Conservation (phyloP, 2,797 vertebrate species). For the Poeciliopsis turneri region DNA sequence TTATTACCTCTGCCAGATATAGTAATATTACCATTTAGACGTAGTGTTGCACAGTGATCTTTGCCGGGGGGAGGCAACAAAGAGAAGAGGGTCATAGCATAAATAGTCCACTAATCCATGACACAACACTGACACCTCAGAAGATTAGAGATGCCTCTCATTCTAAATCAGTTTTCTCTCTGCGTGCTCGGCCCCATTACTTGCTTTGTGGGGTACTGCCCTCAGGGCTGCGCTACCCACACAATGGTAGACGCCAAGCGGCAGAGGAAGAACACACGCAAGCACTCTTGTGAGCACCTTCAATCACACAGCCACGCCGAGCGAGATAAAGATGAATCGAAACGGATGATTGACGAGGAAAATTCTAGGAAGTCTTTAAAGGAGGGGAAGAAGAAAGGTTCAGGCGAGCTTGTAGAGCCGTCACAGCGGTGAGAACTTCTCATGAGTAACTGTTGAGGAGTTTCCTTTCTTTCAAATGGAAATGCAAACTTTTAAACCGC, state of each 20-base stretch:
- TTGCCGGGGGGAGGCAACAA: conserved; percentile 52
- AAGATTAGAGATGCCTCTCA: conserved; percentile 66
- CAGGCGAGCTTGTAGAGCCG: conserved; percentile 40
- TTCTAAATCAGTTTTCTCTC: conserved; percentile 70
- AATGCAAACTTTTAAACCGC: conserved; percentile 41
- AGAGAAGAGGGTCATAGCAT: conserved; percentile 49
- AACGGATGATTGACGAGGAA: conserved; percentile 61
- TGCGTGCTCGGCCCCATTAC: conserved; percentile 76
- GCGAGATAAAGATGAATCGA: conserved; percentile 49
- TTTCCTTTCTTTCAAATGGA: conserved; percentile 46
- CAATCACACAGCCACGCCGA: conserved; percentile 30
- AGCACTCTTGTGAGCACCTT: conserved; percentile 24
- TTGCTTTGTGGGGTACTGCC: conserved; percentile 71
- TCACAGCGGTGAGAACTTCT: conserved; percentile 39
- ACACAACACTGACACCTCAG: conserved; percentile 61
- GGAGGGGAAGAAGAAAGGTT: conserved; percentile 29
- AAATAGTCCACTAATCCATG: conserved; percentile 62
- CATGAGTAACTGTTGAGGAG: conserved; percentile 44
- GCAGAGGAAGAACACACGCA: conserved; percentile 33
- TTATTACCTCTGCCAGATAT: conserved; percentile 18
- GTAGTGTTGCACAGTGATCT: conserved; percentile 36
- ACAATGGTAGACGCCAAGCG: conserved; percentile 54
- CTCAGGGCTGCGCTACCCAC: conserved; percentile 66
- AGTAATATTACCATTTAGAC: conserved; percentile 33
- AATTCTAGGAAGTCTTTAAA: conserved; percentile 45